A percentile compares a stretch with the other conserved stretches of the same genome.
Evolutionary conservation across 35 echinoderm and acorn worm species (phyloP).

Genomic region (Ophiothrix spiculata): DNA sequence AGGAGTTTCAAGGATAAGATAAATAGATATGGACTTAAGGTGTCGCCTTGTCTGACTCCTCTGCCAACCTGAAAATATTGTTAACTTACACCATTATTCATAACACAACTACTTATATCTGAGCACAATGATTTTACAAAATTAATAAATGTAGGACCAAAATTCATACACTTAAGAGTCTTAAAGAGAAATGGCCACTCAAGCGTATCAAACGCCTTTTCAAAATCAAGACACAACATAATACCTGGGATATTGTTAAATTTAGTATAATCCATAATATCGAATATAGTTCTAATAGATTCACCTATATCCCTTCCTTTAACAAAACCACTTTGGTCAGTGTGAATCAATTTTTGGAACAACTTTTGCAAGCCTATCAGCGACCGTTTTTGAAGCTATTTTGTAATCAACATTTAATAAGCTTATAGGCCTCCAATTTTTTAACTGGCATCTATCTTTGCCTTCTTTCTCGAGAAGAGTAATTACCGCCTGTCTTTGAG

Average conservation of each 20-base stretch:
- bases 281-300: neutral
- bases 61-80: neutral
- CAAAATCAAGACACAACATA: neutral
- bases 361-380: neutral
- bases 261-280: neutral
- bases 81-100: neutral
- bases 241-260: neutral
- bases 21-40: neutral
- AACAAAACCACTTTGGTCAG: constrained; percentile 5
- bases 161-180: neutral
- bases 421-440: neutral
- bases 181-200: neutral
- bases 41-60: neutral
- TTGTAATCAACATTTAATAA: neutral
- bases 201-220: neutral
- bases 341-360: neutral
- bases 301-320: neutral
- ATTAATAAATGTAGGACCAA: too few relatives aligned
- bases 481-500: neutral
- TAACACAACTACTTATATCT: too few relatives aligned
- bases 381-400: neutral
- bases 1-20: too few relatives aligned
- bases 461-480: neutral
- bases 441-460: neutral
- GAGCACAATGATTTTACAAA: neutral